These are phyloP conservation scores for Echiichthys vipera DNA, from an alignment of 2,797 vertebrate species.

Conservation along the genomic window DNA sequence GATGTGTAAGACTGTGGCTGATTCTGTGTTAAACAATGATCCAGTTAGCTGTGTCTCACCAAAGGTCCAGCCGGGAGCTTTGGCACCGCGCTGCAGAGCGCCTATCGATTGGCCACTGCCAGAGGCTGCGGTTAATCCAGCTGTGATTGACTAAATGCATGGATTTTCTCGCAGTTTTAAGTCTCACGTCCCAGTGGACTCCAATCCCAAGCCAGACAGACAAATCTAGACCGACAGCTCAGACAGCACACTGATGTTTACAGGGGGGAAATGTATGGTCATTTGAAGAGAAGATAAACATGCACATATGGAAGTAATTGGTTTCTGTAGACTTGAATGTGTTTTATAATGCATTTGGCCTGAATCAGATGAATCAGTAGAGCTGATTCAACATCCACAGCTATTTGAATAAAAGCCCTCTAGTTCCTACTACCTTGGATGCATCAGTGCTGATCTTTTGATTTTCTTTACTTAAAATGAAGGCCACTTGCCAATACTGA, in stretches of 20 bases:
- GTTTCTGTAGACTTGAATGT: neutral
- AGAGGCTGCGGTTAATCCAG: conserved; percentile 62
- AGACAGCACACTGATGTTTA: neutral
- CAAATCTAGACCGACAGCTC: conserved; percentile 17
- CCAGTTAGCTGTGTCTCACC: conserved; percentile 34
- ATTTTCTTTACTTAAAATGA: neutral
- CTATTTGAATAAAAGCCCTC: neutral
- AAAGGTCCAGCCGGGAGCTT: conserved; percentile 22
- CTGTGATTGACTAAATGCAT: conserved; percentile 61
- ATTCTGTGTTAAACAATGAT: conserved; percentile 34
- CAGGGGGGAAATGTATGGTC: too few relatives aligned
- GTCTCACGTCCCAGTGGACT: conserved; percentile 26
- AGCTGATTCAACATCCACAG: neutral
- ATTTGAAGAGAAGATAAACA: neutral
- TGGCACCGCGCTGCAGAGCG: conserved; percentile 15
- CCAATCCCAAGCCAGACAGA: neutral
- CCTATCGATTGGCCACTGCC: conserved; percentile 59
- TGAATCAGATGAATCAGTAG: neutral
- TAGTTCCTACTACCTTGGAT: neutral
- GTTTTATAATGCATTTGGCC: neutral
- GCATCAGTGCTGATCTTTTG: neutral
- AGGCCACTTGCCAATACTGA: neutral
- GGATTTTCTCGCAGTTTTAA: conserved; percentile 55
- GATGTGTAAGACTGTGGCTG: conserved; percentile 4
- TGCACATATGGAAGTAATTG: neutral